These are phyloP conservation scores for Cyclophora punctaria DNA, from an alignment of 2,888 invertebrate species.

Conservation along the genomic window DNA sequence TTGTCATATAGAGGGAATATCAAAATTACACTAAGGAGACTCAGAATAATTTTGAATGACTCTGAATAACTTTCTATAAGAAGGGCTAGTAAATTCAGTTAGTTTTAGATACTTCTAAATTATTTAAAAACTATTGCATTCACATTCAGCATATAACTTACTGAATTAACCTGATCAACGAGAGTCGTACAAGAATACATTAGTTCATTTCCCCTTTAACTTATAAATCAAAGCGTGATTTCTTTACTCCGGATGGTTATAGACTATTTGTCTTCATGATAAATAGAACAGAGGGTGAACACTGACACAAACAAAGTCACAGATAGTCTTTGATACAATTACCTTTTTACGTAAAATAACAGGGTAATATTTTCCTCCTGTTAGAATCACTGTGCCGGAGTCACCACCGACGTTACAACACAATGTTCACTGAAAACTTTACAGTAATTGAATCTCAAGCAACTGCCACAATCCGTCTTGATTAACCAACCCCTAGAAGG, in stretches of 20 bases:
- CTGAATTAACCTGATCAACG: too few relatives aligned
- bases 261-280: conserved; percentile 16
- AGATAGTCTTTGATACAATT: conserved; percentile 1
- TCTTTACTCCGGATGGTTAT: conserved; percentile 16
- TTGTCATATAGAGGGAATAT: too few relatives aligned
- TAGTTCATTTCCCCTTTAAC: conserved; percentile 11
- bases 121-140: too few relatives aligned
- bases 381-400: neutral
- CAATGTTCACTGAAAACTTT: conserved; percentile 5
- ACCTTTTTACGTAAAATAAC: neutral
- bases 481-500: conserved; percentile 10
- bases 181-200: conserved; percentile 1
- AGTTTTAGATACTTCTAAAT: too few relatives aligned
- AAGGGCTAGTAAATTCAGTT: too few relatives aligned
- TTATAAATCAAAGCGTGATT: conserved; percentile 19
- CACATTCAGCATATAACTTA: too few relatives aligned
- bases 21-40: too few relatives aligned
- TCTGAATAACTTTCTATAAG: too few relatives aligned
- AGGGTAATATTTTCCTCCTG: neutral
- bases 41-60: too few relatives aligned
- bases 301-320: conserved; percentile 12
- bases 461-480: conserved; percentile 11
- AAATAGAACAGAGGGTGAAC: conserved; percentile 13
- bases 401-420: neutral
- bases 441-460: conserved; percentile 11